Evolutionary conservation across 2,113 vertebrate genomes (phyloP), one percentile per base, ranked within the genome.

Genomic region (Amazona vittata): DNA sequence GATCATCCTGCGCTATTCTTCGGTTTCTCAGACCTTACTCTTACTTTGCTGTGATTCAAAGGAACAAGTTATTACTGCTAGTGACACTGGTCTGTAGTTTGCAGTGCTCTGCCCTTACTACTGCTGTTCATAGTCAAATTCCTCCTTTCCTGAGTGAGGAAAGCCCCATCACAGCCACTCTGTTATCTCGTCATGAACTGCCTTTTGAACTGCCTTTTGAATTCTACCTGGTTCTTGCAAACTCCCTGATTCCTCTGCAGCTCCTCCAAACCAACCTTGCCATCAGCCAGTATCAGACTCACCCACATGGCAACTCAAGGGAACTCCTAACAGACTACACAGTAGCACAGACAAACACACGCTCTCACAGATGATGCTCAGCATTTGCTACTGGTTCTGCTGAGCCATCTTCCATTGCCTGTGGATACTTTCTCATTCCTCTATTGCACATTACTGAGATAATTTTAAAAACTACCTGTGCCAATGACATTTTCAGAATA

Each of bases 81-180:
- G 10, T 9, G 35, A 44, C 21, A 20, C 24, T 2, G 0, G 10
- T 26, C 26, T 39, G 33, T 5, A 60, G 21, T 33, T 88, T 39
- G 49, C 25, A 55, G 31, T 8, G 39, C 39, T 63, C 59, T 25
- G 44, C 52, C 57, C 78, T 81, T 33, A 29, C 41, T 29, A 7
- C 31, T 0, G 2, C 50, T 67, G 20, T 47, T 64, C 1, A 0
- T 3, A 26, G 63, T 3, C 46, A 11, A 64, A 69, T 55, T 89
- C 43, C 18, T 65, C 84, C 43, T 43, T 86, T 62, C 21, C 29
- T 68, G 46, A 24, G 11, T n/a, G 28, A 85, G 82, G 16, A 8
- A 79, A 90, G 29, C 49, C 41, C 59, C 86, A 90, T 12, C 29
- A 16, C 4, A 71, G 52, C 8, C 43, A 62, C 16, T 67, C 53